Conservation (phyloP, 2,888 invertebrate genomes). For the Ctena decussata region DNA sequence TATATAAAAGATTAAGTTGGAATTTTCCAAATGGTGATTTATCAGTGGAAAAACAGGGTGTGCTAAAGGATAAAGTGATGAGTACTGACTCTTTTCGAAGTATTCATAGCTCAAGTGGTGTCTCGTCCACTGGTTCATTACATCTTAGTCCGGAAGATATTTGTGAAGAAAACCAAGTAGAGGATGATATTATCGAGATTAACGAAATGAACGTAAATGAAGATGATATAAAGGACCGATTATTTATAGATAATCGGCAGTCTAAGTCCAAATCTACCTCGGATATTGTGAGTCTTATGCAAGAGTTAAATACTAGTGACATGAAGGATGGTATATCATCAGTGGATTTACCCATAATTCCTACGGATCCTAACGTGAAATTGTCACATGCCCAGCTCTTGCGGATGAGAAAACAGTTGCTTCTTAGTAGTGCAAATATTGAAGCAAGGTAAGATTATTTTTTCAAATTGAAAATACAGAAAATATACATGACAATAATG, state of each 20-base stretch:
- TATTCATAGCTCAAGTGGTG: slow-evolving; percentile 87
- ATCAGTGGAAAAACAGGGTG: slow-evolving; percentile 72
- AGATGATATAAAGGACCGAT: slow-evolving; percentile 46
- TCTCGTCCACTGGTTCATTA: slow-evolving; percentile 87
- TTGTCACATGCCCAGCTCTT: slow-evolving; percentile 78
- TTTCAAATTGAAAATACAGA: too few relatives aligned
- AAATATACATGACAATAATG: too few relatives aligned
- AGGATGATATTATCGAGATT: slow-evolving; percentile 57
- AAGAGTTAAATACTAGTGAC: slow-evolving; percentile 74
- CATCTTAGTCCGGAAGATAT: slow-evolving; percentile 84
- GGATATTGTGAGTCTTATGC: slow-evolving; percentile 76
- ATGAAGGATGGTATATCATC: slow-evolving; percentile 83
- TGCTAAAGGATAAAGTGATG: slow-evolving; percentile 80
- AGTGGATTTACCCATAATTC: slow-evolving; percentile 76
- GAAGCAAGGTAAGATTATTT: slow-evolving; percentile 87
- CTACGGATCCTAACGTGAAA: slow-evolving; percentile 65
- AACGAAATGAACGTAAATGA: slow-evolving; percentile 51
- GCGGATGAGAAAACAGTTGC: slow-evolving; percentile 86
- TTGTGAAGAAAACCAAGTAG: slow-evolving; percentile 75
- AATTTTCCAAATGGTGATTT: slow-evolving; percentile 88
- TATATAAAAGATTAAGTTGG: slow-evolving; percentile 90
- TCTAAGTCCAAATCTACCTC: slow-evolving; percentile 76
- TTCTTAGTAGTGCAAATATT: slow-evolving; percentile 83
- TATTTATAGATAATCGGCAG: slow-evolving; percentile 17
- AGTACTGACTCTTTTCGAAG: slow-evolving; percentile 87